A percentile compares a stretch with the other conserved stretches of the same genome.
Conservation (phyloP, 2,888 invertebrate species). For the Mylabris sibirica region DNA sequence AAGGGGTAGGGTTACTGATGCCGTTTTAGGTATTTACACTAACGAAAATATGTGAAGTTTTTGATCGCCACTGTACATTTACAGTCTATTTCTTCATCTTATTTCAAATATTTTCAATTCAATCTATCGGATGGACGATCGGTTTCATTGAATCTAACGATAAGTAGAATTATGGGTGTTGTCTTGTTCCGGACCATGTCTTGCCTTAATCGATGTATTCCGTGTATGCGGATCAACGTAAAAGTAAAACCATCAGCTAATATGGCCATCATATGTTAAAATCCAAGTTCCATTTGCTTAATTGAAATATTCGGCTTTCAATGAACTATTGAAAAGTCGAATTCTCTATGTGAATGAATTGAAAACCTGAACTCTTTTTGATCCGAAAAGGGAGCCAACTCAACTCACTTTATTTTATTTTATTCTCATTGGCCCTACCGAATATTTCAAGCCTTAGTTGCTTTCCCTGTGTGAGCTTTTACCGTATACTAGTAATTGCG, state of each 20-base stretch:
- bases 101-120: background rate
- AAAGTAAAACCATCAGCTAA: conserved; percentile 43
- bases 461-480: conserved; percentile 23
- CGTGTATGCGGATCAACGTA: conserved; percentile 20
- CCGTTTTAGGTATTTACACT: no score
- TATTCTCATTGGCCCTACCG: conserved; percentile 37
- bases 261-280: conserved; percentile 51
- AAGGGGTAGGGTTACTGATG: no score
- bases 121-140: background rate
- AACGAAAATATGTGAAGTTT: no score
- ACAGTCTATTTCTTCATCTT: conserved; percentile 2
- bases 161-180: background rate
- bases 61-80: no score
- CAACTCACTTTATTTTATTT: conserved; percentile 50
- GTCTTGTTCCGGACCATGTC: conserved; percentile 7
- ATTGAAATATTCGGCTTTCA: conserved; percentile 60
- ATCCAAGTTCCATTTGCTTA: conserved; percentile 60
- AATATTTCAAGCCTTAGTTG: conserved; percentile 37
- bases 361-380: conserved; percentile 56
- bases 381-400: conserved; percentile 49
- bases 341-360: conserved; percentile 54
- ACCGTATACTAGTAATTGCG: conserved; percentile 27
- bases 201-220: conserved; percentile 27
- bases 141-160: conserved; percentile 19
- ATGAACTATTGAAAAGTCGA: conserved; percentile 58